Conservation (phyloP, 2,888 invertebrate species). For the Nymphalis urticae region DNA sequence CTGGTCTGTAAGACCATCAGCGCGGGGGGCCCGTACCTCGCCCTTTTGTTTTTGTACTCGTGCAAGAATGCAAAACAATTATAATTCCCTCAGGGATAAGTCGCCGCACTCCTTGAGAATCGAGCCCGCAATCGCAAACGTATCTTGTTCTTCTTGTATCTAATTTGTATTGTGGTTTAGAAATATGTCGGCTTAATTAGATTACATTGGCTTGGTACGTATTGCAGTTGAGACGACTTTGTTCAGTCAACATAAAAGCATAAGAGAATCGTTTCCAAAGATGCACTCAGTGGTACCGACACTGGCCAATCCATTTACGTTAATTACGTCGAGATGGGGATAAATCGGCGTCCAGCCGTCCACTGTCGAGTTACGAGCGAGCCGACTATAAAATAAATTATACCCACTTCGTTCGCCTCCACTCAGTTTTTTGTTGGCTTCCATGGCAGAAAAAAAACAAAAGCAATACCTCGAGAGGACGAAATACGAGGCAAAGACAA, state of each 20-base stretch:
- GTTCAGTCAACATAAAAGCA: constrained; percentile 29
- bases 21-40: constrained; percentile 71
- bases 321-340: constrained; percentile 79
- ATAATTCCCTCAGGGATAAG: constrained; percentile 77
- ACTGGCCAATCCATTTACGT: constrained; percentile 80
- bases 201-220: constrained; percentile 47
- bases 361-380: constrained; percentile 80
- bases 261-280: constrained; percentile 27
- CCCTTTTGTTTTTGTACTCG: constrained; percentile 79
- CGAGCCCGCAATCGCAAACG: constrained; percentile 67
- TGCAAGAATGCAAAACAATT: constrained; percentile 82
- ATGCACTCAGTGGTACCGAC: constrained; percentile 63
- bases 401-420: constrained; percentile 81
- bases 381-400: constrained; percentile 82
- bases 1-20: constrained; percentile 66
- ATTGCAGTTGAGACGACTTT: constrained; percentile 28
- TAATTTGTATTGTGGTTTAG: constrained; percentile 68
- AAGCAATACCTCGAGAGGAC: constrained; percentile 78
- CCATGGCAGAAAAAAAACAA: constrained; percentile 70
- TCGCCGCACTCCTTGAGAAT: constrained; percentile 67
- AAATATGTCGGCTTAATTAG: constrained; percentile 66
- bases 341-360: constrained; percentile 81
- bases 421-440: constrained; percentile 79
- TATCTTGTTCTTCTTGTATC: constrained; percentile 62
- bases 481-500: constrained; percentile 82